phyloP scores from a whole-genome alignment of 2,797 vertebrate species.

The Myioborus miniatus region DNA sequence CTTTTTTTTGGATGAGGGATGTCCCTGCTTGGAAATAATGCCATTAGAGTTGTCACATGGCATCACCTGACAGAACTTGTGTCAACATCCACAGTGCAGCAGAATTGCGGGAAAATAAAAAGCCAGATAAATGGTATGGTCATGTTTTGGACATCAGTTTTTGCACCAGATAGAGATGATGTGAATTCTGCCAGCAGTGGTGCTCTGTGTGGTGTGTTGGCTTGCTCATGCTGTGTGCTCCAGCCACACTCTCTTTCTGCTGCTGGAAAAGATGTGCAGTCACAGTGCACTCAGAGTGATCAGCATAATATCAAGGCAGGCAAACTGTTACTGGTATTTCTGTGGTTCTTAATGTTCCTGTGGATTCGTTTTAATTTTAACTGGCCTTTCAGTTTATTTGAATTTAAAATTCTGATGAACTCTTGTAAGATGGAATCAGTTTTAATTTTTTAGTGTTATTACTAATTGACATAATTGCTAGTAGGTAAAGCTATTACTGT shows the following conservation, averaged over 20 bases:
- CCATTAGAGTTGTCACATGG: fast-evolving
- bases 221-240: fast-evolving
- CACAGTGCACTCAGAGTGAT: neutral
- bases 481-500: neutral
- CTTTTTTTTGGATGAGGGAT: neutral
- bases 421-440: neutral
- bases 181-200: neutral
- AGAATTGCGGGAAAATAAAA: neutral
- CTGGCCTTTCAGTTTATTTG: neutral
- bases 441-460: neutral
- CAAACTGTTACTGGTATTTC: neutral
- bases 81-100: neutral
- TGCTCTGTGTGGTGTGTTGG: neutral
- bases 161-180: neutral
- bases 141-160: fast-evolving
- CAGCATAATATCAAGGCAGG: neutral
- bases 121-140: neutral
- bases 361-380: neutral
- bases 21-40: neutral
- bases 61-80: neutral
- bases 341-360: neutral
- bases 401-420: neutral
- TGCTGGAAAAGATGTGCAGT: neutral
- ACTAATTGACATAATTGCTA: neutral
- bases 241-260: neutral